A percentile compares a stretch with the other conserved stretches of the same genome.
phyloP scores from a whole-genome alignment of 2,888 invertebrate genomes.

The Agrilus mali region DNA sequence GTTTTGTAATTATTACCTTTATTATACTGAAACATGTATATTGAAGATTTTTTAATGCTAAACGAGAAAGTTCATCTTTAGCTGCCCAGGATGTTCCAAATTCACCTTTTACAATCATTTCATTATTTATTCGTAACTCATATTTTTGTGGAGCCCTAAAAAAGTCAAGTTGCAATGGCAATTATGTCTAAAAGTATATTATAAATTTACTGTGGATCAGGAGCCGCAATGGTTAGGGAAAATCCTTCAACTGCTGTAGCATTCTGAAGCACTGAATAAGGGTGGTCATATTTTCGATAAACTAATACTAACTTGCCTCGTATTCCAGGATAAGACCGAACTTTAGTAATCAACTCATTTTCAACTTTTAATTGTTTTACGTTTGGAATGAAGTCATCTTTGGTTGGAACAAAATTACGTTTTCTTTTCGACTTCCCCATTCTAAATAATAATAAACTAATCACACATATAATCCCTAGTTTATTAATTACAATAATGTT shows the following conservation, averaged over 20 bases:
- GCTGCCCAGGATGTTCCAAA: background rate
- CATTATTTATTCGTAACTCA: conserved; percentile 3
- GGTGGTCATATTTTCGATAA: background rate
- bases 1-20: conserved; percentile 2
- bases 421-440: too few relatives aligned
- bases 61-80: conserved; percentile 4
- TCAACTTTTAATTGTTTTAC: background rate
- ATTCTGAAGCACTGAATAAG: conserved; percentile 1
- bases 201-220: background rate
- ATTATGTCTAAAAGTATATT: background rate
- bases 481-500: too few relatives aligned
- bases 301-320: conserved; percentile 5
- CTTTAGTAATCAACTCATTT: conserved; percentile 2
- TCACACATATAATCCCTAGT: too few relatives aligned
- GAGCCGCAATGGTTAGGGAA: background rate
- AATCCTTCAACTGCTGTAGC: background rate
- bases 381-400: too few relatives aligned
- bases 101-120: conserved; percentile 3
- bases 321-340: conserved; percentile 4
- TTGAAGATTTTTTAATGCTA: conserved; percentile 5
- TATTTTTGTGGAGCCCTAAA: background rate
- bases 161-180: background rate
- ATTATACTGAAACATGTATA: conserved; percentile 8
- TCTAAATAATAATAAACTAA: too few relatives aligned
- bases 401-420: too few relatives aligned